Percentiles rank a stretch among this genome's conserved stretches.
Conservation (phyloP, 2,888 invertebrate genomes). For the Leptinotarsa juncta region DNA sequence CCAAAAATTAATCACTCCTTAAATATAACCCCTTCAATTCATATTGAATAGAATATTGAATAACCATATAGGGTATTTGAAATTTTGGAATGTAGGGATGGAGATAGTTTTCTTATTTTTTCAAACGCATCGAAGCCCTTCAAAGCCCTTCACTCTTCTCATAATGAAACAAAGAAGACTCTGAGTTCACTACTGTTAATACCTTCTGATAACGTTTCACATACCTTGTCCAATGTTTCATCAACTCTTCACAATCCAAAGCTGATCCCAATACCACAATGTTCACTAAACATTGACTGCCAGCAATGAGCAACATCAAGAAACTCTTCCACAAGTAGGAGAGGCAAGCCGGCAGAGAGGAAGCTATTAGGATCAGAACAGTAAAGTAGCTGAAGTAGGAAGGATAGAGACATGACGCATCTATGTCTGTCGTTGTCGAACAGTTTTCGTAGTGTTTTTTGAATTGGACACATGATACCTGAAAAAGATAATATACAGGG, state of each 20-base stretch:
- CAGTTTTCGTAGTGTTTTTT: slow-evolving; percentile 57
- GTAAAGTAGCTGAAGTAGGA: slow-evolving; percentile 80
- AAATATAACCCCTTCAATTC: no score
- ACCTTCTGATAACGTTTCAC: no score
- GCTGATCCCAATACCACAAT: slow-evolving; percentile 69
- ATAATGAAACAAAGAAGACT: no score
- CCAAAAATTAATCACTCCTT: no score
- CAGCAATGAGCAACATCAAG: slow-evolving; percentile 73
- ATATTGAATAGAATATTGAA: no score
- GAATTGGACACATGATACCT: slow-evolving; percentile 59
- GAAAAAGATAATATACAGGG: slow-evolving; percentile 11
- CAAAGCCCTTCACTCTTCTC: no score
- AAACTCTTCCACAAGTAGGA: slow-evolving; percentile 77
- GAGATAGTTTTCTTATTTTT: no score
- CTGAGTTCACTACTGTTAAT: no score
- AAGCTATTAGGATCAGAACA: slow-evolving; percentile 76
- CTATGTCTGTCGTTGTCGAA: slow-evolving; percentile 59
- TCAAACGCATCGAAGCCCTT: no score
- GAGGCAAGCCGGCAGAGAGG: slow-evolving; percentile 78
- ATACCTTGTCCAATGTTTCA: slow-evolving; percentile 64
- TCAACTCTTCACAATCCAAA: slow-evolving; percentile 70
- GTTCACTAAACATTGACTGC: slow-evolving; percentile 72
- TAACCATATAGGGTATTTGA: no score
- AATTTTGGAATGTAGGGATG: no score
- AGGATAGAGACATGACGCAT: slow-evolving; percentile 73